phyloP scores from a whole-genome alignment of 2,113 vertebrate species.

The Eulemur rufifrons region DNA sequence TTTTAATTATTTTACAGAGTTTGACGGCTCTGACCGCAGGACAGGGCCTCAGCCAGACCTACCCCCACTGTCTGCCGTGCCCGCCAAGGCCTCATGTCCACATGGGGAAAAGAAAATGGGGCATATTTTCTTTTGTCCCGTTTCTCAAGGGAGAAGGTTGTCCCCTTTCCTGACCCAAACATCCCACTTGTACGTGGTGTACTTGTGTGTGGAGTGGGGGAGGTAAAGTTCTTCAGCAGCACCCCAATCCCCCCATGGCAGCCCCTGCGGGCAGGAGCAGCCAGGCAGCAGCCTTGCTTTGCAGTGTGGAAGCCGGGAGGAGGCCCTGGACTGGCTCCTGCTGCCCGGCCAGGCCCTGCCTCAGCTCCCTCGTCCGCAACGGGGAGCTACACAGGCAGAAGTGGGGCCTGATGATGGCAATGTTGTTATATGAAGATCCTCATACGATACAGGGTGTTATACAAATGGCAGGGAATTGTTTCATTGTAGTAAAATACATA shows the following conservation, averaged over 20 bases:
- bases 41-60: not conserved
- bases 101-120: not conserved
- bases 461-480: not conserved
- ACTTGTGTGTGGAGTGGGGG: not conserved
- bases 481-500: not conserved
- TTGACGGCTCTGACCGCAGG: no score
- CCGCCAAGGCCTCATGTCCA: not conserved
- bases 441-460: not conserved
- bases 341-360: not conserved
- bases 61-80: not conserved
- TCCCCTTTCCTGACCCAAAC: not conserved
- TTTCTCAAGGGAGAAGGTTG: not conserved
- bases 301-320: not conserved
- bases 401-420: fast-evolving
- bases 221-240: not conserved
- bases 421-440: no score
- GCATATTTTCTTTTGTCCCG: not conserved
- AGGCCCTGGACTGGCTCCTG: not conserved
- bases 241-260: fast-evolving
- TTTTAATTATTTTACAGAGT: no score
- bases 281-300: no score
- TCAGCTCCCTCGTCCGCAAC: not conserved
- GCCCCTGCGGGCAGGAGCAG: not conserved
- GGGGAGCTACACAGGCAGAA: not conserved
- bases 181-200: not conserved